Conservation (phyloP, 2,888 invertebrate genomes). For the Temnothorax unifasciatus region DNA sequence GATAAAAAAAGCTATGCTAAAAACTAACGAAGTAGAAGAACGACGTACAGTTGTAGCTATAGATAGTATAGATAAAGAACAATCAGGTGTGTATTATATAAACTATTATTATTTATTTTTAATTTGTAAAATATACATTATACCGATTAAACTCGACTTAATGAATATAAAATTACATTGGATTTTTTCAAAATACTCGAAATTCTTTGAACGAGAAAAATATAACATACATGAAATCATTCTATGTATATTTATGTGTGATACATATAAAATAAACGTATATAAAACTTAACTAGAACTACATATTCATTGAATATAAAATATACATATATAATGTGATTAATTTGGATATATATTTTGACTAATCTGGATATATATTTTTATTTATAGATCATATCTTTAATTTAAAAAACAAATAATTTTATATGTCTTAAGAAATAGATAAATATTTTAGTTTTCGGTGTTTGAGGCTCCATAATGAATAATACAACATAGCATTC, state of each 20-base stretch:
- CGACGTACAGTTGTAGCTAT: conserved; percentile 70
- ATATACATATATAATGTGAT: too few species aligned
- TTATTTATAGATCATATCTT: neutral
- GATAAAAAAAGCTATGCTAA: conserved; percentile 62
- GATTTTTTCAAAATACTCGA: neutral
- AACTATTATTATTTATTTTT: neutral
- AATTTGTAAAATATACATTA: neutral
- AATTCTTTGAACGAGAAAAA: neutral
- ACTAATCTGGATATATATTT: too few species aligned
- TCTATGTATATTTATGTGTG: neutral
- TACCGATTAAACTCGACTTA: neutral
- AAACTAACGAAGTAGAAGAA: conserved; percentile 70
- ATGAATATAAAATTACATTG: neutral
- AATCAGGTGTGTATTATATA: conserved; percentile 62
- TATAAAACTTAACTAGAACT: neutral
- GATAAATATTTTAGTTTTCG: neutral
- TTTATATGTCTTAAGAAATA: neutral
- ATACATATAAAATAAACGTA: too few species aligned
- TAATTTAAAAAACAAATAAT: neutral
- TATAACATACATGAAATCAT: neutral
- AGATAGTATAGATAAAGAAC: conserved; percentile 56
- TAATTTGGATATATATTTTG: too few species aligned
- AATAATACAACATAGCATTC: neutral
- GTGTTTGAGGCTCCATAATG: neutral
- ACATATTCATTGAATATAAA: neutral